A percentile compares a stretch with the other conserved stretches of the same genome.
Conservation (phyloP, 2,797 vertebrate genomes). For the Liasis olivaceus region DNA sequence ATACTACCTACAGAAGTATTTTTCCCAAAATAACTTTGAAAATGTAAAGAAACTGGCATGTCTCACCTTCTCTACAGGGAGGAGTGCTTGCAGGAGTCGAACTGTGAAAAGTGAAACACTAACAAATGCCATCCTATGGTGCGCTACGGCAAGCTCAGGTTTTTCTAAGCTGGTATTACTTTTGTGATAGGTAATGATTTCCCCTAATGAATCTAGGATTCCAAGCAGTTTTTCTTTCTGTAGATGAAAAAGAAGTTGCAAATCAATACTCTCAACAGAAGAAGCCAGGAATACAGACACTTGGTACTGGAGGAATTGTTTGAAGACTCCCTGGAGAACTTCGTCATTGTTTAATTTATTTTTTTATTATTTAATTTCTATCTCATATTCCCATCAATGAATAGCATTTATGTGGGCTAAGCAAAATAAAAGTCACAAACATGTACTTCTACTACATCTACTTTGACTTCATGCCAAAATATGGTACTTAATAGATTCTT, state of each 20-base stretch:
- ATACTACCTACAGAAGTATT: not conserved
- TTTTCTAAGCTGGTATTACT: constrained; percentile 72
- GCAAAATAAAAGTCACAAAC: not conserved
- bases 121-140: constrained; percentile 87
- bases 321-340: not conserved
- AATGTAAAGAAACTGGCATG: not conserved
- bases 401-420: not conserved
- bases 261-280: constrained; percentile 23
- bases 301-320: not conserved
- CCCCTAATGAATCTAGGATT: constrained; percentile 84
- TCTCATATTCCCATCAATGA: not conserved
- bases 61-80: constrained; percentile 91
- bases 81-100: constrained; percentile 85
- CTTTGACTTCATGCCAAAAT: not conserved
- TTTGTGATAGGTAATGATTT: constrained; percentile 84
- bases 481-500: not conserved
- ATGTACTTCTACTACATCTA: not conserved
- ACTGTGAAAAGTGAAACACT: constrained; percentile 84
- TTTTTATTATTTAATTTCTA: not conserved
- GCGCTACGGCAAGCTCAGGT: constrained; percentile 72
- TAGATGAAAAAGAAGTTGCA: constrained; percentile 55
- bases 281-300: not conserved
- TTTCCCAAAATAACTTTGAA: not conserved
- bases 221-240: constrained; percentile 87
- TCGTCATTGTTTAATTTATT: not conserved